Evolutionary conservation across 1,140 invertebrate species (phyloP).

Genomic region (Drosophila rufa): DNA sequence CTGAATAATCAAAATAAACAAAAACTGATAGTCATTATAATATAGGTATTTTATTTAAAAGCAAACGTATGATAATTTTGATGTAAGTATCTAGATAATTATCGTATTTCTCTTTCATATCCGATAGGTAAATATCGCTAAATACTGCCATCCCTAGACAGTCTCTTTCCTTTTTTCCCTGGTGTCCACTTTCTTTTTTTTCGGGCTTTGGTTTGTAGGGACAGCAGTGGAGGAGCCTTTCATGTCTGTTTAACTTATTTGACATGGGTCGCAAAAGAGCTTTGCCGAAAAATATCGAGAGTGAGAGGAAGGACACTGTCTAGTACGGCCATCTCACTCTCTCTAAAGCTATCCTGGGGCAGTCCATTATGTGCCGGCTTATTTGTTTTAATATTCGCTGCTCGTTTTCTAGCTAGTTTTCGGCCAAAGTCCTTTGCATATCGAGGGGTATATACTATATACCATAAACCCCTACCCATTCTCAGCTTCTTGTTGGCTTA

Average conservation of each 20-base stretch:
- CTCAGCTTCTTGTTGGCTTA: slow-evolving; percentile 51
- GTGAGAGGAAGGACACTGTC: slow-evolving; percentile 15
- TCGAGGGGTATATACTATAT: slow-evolving; percentile 20
- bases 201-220: slow-evolving; percentile 36
- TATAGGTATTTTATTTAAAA: too few relatives aligned
- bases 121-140: not conserved
- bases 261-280: slow-evolving; percentile 66
- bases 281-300: slow-evolving; percentile 4
- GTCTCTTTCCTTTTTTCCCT: slow-evolving; percentile 27
- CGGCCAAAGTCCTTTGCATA: slow-evolving; percentile 71
- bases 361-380: slow-evolving; percentile 73
- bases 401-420: slow-evolving; percentile 74
- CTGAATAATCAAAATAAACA: not conserved
- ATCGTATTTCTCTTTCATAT: not conserved
- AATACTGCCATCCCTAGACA: not conserved
- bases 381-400: slow-evolving; percentile 82
- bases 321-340: slow-evolving; percentile 6
- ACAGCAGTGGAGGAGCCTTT: slow-evolving; percentile 45
- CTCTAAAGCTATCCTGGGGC: slow-evolving; percentile 39
- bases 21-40: too few relatives aligned
- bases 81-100: too few relatives aligned
- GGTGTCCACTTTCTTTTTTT: slow-evolving; percentile 50
- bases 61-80: too few relatives aligned
- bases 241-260: slow-evolving; percentile 71
- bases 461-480: not conserved